Percentiles rank a stretch among this genome's conserved stretches.
These are phyloP conservation scores for Entelurus aequoreus DNA, from an alignment of 2,113 vertebrate species.

Conservation along the genomic window DNA sequence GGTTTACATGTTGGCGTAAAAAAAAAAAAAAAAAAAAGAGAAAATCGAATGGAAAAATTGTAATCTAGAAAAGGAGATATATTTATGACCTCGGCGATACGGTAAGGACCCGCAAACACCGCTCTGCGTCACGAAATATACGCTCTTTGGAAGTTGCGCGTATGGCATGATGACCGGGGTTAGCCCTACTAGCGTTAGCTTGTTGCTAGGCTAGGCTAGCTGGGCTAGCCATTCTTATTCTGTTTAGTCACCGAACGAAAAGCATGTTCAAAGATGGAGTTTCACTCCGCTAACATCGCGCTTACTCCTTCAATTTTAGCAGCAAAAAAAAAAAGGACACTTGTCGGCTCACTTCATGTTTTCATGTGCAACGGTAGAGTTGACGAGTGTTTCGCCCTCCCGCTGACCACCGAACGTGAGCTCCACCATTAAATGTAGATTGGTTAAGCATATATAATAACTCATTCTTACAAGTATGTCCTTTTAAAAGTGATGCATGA, in stretches of 20 bases:
- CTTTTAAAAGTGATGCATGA: too few relatives aligned
- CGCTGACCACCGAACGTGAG: constrained; percentile 4
- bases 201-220: constrained; percentile 21
- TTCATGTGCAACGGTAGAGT: not conserved
- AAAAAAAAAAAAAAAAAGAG: constrained; percentile 47
- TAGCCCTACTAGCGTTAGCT: constrained; percentile 51
- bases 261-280: not conserved
- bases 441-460: not conserved
- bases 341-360: too few relatives aligned
- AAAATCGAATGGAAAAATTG: constrained; percentile 69
- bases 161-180: constrained; percentile 26
- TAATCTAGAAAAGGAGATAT: constrained; percentile 53
- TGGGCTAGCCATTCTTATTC: constrained; percentile 31
- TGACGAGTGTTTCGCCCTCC: constrained; percentile 18
- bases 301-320: not conserved
- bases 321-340: not conserved
- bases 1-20: constrained; percentile 60
- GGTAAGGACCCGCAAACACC: constrained; percentile 39
- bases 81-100: constrained; percentile 31
- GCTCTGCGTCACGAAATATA: not conserved
- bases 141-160: constrained; percentile 13
- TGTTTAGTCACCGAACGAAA: constrained; percentile 19
- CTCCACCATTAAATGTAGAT: not conserved
- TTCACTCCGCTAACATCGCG: not conserved
- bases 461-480: too few relatives aligned